Evolutionary conservation across 2,113 vertebrate species (phyloP).

Genomic region (Myiopsitta monachus): DNA sequence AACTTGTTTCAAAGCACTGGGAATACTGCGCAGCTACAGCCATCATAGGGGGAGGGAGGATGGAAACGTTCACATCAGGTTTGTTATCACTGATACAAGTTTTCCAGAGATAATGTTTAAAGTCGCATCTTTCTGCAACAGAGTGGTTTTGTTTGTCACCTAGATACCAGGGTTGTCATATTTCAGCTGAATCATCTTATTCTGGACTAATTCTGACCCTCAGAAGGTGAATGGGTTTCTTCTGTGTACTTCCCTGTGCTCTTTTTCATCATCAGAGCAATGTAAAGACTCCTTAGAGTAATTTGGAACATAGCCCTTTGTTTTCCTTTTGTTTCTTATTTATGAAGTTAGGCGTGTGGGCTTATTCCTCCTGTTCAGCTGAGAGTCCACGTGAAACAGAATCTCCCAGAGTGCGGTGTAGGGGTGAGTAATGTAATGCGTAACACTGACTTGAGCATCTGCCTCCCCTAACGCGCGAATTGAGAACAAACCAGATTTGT

Average conservation of each 20-base stretch:
- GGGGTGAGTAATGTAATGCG: slow-evolving; percentile 18
- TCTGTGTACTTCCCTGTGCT: background rate
- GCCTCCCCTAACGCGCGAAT: slow-evolving; percentile 1
- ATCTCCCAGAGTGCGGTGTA: background rate
- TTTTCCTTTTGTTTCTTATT: background rate
- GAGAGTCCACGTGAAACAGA: background rate
- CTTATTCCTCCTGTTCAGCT: background rate
- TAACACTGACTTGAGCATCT: slow-evolving; percentile 27
- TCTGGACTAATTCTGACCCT: too few relatives aligned
- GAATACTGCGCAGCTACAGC: slow-evolving; percentile 52
- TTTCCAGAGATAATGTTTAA: slow-evolving; percentile 57
- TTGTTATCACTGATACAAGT: slow-evolving; percentile 15
- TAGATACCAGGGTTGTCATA: background rate
- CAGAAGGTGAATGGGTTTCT: slow-evolving; percentile 16
- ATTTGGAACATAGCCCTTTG: background rate
- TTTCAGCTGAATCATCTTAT: background rate
- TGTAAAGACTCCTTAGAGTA: background rate
- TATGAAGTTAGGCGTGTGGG: background rate
- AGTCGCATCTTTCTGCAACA: background rate
- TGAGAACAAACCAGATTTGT: background rate
- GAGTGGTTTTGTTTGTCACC: background rate
- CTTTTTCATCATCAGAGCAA: background rate
- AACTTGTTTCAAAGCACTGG: slow-evolving; percentile 68
- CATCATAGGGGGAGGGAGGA: slow-evolving; percentile 32
- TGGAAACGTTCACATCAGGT: slow-evolving; percentile 56